Percentiles rank a stretch among this genome's conserved stretches.
Conservation (phyloP, 2,888 invertebrate species). For the Oxystoma pomonae region DNA sequence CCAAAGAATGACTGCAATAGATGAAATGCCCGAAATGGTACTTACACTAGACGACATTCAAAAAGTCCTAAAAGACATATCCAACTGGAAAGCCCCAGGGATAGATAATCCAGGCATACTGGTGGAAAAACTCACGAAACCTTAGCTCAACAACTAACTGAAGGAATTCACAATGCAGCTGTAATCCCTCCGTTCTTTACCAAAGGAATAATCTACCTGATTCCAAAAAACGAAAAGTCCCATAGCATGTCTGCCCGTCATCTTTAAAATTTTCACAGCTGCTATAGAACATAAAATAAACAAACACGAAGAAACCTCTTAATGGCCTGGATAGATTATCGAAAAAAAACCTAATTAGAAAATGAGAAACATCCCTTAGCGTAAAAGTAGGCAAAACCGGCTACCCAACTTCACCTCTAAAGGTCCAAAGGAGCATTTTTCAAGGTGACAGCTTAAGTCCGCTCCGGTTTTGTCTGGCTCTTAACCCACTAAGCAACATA, state of each 20-base stretch:
- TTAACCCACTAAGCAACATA: too few relatives aligned
- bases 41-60: neutral
- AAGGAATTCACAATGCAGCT: neutral
- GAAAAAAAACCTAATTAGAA: too few relatives aligned
- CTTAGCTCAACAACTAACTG: neutral
- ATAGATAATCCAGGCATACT: neutral
- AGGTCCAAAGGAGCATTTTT: neutral
- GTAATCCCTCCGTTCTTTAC: neutral
- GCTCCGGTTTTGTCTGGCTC: too few relatives aligned
- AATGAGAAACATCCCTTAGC: too few relatives aligned
- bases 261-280: neutral
- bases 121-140: neutral
- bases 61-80: neutral
- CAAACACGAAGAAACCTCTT: neutral
- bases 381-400: too few relatives aligned
- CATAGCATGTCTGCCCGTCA: neutral
- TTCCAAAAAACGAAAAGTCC: neutral
- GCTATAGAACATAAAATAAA: neutral
- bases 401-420: neutral
- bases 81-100: neutral
- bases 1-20: too few relatives aligned
- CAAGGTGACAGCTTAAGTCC: too few relatives aligned
- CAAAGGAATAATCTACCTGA: neutral
- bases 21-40: neutral
- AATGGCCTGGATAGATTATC: too few relatives aligned